A percentile compares a stretch with the other conserved stretches of the same genome.
Evolutionary conservation across 2,797 vertebrate species (phyloP).

Genomic region (Microcaecilia unicolor): DNA sequence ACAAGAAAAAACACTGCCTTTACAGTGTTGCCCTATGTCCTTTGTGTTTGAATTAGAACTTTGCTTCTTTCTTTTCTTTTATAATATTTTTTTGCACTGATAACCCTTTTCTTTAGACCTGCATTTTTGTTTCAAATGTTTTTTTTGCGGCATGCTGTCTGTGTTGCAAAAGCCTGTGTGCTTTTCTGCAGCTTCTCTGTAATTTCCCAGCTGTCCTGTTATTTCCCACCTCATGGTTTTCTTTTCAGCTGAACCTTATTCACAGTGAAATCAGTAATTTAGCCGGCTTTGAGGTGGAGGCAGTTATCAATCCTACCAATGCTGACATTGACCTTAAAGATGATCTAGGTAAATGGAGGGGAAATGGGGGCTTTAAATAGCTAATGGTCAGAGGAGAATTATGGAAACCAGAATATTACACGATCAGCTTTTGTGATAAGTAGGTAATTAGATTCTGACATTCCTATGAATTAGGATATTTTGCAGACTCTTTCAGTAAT

Average conservation of each 20-base stretch:
- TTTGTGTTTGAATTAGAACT: conserved; percentile 31
- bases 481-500: too few relatives aligned
- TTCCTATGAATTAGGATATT: neutral
- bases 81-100: neutral
- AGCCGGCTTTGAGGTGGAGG: conserved; percentile 98
- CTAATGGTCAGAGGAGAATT: conserved; percentile 64
- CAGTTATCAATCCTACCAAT: conserved; percentile 98
- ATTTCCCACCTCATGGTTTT: conserved; percentile 75
- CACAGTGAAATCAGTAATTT: conserved; percentile 99
- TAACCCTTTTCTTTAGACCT: conserved; percentile 18
- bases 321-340: conserved; percentile 98
- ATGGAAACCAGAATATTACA: conserved; percentile 61
- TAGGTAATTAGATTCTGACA: conserved; percentile 25
- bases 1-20: neutral
- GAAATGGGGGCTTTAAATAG: conserved; percentile 49
- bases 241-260: conserved; percentile 96
- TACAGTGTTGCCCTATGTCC: neutral
- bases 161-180: conserved; percentile 51
- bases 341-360: conserved; percentile 90
- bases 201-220: conserved; percentile 77
- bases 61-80: conserved; percentile 1
- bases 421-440: conserved; percentile 3
- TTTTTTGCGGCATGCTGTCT: conserved; percentile 44
- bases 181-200: conserved; percentile 56
- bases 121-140: conserved; percentile 42